Evolutionary conservation across 2,888 invertebrate genomes (phyloP).

Genomic region (Plebejus argus): DNA sequence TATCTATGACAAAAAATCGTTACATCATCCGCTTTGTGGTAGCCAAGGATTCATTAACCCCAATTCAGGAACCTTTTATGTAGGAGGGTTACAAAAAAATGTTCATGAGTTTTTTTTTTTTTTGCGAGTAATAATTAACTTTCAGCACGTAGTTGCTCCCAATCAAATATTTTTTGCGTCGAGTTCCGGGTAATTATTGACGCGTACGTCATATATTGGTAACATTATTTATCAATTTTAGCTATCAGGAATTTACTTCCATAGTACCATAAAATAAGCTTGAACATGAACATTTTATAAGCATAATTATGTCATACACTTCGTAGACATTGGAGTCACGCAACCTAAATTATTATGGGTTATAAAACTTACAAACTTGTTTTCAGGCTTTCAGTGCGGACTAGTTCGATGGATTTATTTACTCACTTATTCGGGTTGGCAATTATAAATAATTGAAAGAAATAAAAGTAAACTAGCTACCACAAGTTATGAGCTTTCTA

Average conservation of each 20-base stretch:
- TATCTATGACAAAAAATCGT: neutral
- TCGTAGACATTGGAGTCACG: neutral
- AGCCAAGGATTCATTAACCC: neutral
- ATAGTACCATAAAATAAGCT: neutral
- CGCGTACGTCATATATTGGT: neutral
- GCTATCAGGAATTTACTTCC: neutral
- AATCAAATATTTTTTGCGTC: conserved; percentile 9
- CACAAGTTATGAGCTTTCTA: too few species aligned
- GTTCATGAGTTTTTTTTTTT: neutral
- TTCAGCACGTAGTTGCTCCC: conserved; percentile 1
- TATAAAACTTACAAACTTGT: neutral
- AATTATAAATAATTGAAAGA: too few species aligned
- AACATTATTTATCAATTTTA: neutral
- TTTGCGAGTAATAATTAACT: neutral
- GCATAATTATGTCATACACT: neutral
- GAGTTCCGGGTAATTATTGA: neutral
- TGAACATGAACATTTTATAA: neutral
- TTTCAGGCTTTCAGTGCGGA: neutral
- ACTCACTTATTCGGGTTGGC: neutral
- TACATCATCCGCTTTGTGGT: neutral
- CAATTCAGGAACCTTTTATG: neutral
- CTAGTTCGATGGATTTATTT: neutral
- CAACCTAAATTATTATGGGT: neutral
- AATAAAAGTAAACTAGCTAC: too few species aligned
- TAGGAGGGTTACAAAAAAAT: neutral